Evolutionary conservation across 53 echinoderm and acorn worm genomes (phyloP), one percentile per base, ranked within the genome.

Genomic region (Luidia sarsii): DNA sequence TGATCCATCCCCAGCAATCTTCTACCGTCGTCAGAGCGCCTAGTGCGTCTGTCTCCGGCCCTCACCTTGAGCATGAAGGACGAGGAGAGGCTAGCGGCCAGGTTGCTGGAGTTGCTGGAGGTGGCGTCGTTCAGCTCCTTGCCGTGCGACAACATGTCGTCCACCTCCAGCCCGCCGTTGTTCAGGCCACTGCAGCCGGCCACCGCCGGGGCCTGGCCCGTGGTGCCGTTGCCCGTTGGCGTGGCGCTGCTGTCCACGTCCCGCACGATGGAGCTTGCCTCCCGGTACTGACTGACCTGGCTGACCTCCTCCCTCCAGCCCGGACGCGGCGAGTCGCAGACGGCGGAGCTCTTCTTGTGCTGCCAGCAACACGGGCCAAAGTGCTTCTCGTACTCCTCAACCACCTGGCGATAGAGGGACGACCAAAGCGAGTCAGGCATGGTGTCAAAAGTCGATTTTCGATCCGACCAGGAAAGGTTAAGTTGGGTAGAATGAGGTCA

Each of bases 271-370:
- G 88, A 88, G 68, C 88, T 91, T 3, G 70, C 70, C 63, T 83
- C 83, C 0, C 83, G 83, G 57, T 48, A 70, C 43, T 91, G 84
- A 22, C 90, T 92, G 51, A 95, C 83, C 59, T 95, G 95, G 23
- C 87, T 87, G 39, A 90, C 70, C 34, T 94, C 94, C 64, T 94
- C 94, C 19, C 90, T 82, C 79, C 90, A 90, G 83, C 90, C 90
- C 3, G 94, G 94, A 31, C 94, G 81, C 21, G 90, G 90, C n/a
- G 90, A 90, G 70, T 90, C 90, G 39, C 87, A 65, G 9, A 88
- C 85, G 31, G 87, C 91, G 29, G 87, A 73, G 37, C 85, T 80
- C 46, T 90, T 94, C 86, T 90, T 94, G 0, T 88, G 70, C 37
- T 82, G 74, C 71, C 89, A 86, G 62, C 94, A 94, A 68, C 94